phyloP scores from a whole-genome alignment of 2,888 invertebrate genomes.

The Carpatolechia fugitivella region DNA sequence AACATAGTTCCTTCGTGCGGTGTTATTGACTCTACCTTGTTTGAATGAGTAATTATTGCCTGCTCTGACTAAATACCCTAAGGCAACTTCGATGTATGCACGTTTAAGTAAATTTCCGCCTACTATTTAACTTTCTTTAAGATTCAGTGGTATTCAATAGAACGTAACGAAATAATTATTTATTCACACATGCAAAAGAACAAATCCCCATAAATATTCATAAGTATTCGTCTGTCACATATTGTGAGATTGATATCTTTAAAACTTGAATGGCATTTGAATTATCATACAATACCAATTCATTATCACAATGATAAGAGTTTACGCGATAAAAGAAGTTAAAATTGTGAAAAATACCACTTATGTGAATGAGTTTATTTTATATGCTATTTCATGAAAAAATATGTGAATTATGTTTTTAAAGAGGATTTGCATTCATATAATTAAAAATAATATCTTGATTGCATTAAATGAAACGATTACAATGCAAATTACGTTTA shows the following conservation, averaged over 20 bases:
- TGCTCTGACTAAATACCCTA: not conserved
- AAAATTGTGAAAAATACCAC: not conserved
- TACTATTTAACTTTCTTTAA: slow-evolving; percentile 2
- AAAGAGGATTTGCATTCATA: not conserved
- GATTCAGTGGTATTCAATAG: not conserved
- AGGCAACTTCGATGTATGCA: not conserved
- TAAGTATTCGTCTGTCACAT: not conserved
- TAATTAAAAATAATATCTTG: too few relatives aligned
- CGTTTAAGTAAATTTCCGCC: not conserved
- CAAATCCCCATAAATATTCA: not conserved
- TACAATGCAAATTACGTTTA: too few relatives aligned
- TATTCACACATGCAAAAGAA: slow-evolving; percentile 3
- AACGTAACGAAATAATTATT: not conserved
- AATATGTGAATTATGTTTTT: not conserved
- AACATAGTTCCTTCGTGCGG: not conserved
- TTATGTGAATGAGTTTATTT: too few relatives aligned
- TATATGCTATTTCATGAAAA: too few relatives aligned
- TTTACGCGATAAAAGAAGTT: not conserved
- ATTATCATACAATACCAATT: not conserved
- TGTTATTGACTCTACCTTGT: not conserved
- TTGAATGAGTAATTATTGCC: slow-evolving; percentile 1
- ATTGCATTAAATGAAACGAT: too few relatives aligned
- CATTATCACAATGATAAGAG: not conserved
- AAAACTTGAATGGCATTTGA: not conserved
- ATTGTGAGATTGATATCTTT: not conserved